Evolutionary conservation across 2,888 invertebrate species (phyloP).

Genomic region (Tetanocera ferruginea): DNA sequence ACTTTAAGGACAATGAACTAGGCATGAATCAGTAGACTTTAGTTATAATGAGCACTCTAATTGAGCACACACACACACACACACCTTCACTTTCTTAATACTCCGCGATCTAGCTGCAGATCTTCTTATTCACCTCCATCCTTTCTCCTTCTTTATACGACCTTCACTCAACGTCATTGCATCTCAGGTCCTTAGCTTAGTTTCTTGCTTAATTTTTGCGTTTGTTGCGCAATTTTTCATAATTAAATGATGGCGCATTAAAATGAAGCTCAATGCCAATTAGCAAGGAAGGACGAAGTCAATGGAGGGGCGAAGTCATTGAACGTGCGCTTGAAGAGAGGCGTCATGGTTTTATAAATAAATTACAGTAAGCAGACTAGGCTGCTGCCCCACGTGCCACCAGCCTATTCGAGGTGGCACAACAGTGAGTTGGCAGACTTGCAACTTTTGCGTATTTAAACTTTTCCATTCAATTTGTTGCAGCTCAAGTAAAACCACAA

Average conservation of each 20-base stretch:
- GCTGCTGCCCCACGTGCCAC: too few relatives aligned
- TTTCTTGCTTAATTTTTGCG: background rate
- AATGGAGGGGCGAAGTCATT: background rate
- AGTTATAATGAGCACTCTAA: too few relatives aligned
- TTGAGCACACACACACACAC: too few relatives aligned
- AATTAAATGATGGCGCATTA: conserved; percentile 21
- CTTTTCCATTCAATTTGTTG: conserved; percentile 24
- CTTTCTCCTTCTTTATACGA: background rate
- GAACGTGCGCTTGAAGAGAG: too few relatives aligned
- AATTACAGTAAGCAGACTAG: too few relatives aligned
- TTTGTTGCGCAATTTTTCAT: conserved; percentile 5
- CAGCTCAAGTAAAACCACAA: background rate
- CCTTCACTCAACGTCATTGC: background rate
- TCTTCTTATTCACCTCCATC: too few relatives aligned
- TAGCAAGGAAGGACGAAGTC: background rate
- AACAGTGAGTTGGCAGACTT: background rate
- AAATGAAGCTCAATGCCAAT: conserved; percentile 19
- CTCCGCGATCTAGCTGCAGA: too few relatives aligned
- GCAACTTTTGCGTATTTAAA: conserved; percentile 12
- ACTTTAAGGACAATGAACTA: too few relatives aligned
- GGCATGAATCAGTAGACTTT: too few relatives aligned
- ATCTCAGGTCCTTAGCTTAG: background rate
- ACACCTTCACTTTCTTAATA: too few relatives aligned
- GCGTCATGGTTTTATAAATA: too few relatives aligned
- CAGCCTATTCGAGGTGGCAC: background rate